Evolutionary conservation across 2,113 vertebrate genomes (phyloP).

Genomic region (Pterocles orientalis): DNA sequence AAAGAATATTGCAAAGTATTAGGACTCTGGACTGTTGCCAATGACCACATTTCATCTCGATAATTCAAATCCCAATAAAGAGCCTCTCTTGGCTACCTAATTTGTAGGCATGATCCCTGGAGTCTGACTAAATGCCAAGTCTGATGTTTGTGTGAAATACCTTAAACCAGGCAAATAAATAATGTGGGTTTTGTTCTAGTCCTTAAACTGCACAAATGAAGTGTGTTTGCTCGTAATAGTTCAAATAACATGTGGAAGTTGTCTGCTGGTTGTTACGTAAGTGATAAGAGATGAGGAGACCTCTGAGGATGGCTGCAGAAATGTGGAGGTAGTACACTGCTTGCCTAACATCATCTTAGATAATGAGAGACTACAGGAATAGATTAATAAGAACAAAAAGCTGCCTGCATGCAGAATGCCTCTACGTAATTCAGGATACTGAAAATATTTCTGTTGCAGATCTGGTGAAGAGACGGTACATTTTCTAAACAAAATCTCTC

Average conservation of each 20-base stretch:
- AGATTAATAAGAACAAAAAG: background rate
- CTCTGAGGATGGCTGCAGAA: background rate
- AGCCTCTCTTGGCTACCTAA: background rate
- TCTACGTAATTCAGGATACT: background rate
- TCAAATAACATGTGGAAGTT: background rate
- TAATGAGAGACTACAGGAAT: background rate
- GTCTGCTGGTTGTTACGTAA: background rate
- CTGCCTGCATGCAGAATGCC: background rate
- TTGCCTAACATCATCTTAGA: background rate
- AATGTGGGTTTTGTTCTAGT: background rate
- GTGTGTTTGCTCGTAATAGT: background rate
- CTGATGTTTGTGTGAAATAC: conserved; percentile 21
- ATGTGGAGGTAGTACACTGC: background rate
- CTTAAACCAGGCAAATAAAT: conserved; percentile 33
- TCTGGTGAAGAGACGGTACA: background rate
- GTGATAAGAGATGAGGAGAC: background rate
- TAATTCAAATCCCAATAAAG: conserved; percentile 13
- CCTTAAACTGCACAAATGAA: background rate
- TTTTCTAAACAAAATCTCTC: background rate
- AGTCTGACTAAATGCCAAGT: background rate
- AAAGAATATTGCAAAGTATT: background rate
- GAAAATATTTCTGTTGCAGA: background rate
- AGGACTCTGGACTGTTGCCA: background rate
- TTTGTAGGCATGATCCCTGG: background rate
- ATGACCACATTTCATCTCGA: background rate